Conservation (phyloP, 2,888 invertebrate genomes). For the Agrilus cyanescens region DNA sequence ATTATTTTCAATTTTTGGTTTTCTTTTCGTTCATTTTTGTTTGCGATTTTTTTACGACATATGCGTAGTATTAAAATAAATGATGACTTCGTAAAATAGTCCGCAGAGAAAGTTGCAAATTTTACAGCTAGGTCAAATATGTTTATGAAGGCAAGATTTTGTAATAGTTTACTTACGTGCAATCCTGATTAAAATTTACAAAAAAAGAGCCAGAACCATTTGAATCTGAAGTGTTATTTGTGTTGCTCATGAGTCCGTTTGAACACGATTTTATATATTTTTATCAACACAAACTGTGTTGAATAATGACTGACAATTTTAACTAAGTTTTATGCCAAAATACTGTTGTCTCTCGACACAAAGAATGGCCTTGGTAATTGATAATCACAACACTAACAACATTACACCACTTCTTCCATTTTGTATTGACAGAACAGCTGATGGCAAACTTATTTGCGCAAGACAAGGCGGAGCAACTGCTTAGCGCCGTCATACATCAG, state of each 20-base stretch:
- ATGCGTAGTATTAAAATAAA: too few relatives aligned
- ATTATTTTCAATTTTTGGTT: too few relatives aligned
- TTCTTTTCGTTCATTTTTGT: too few relatives aligned
- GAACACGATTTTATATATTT: slow-evolving; percentile 15
- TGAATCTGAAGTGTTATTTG: slow-evolving; percentile 64
- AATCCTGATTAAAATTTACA: slow-evolving; percentile 96
- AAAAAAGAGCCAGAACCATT: slow-evolving; percentile 72
- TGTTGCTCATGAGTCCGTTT: slow-evolving; percentile 71
- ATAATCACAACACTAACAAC: slow-evolving; percentile 17
- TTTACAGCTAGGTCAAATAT: too few relatives aligned
- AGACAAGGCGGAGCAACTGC: slow-evolving; percentile 4
- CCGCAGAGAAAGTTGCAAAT: too few relatives aligned
- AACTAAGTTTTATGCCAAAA: slow-evolving; percentile 38
- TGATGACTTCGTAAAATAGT: too few relatives aligned
- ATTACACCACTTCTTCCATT: slow-evolving; percentile 21
- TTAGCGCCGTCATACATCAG: too few relatives aligned
- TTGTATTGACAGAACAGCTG: slow-evolving; percentile 28
- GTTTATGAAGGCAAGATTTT: slow-evolving; percentile 2
- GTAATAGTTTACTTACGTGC: slow-evolving; percentile 66
- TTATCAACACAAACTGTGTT: slow-evolving; percentile 17
- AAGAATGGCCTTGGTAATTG: slow-evolving; percentile 49
- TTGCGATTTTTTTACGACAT: too few relatives aligned
- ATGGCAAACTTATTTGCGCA: slow-evolving; percentile 17
- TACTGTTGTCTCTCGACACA: slow-evolving; percentile 45
- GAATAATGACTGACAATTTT: slow-evolving; percentile 25